Percentiles rank a stretch among this genome's conserved stretches.
phyloP scores from a whole-genome alignment of 2,888 invertebrate species.

The Eueremaeus valkanovi region DNA sequence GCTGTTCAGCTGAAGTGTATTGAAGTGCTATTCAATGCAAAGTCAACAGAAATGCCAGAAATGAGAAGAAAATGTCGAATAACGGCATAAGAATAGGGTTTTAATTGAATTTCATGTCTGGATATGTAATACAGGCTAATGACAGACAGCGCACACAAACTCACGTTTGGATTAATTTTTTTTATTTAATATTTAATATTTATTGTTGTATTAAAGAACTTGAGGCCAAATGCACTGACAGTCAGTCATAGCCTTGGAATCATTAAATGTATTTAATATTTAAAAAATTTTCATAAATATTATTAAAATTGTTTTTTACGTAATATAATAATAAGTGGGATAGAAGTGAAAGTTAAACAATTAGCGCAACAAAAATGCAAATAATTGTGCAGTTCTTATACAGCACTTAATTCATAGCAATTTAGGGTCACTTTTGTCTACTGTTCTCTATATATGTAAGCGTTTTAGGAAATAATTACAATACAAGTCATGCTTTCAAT shows the following conservation, averaged over 20 bases:
- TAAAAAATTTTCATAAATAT: neutral
- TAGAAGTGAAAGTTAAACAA: slow-evolving; percentile 27
- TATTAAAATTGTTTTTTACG: neutral
- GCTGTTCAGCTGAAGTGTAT: slow-evolving; percentile 41
- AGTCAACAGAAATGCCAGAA: neutral
- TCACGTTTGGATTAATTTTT: slow-evolving; percentile 3
- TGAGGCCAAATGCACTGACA: neutral
- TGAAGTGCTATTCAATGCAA: slow-evolving; percentile 39
- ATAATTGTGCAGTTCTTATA: neutral
- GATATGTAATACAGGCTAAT: slow-evolving; percentile 26
- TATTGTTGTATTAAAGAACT: no score
- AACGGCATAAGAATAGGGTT: slow-evolving; percentile 2
- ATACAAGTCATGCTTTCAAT: slow-evolving; percentile 22
- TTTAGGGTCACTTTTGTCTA: slow-evolving; percentile 15
- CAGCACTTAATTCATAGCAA: neutral
- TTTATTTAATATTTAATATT: neutral
- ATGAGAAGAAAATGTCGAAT: neutral
- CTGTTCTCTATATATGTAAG: neutral
- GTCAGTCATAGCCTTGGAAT: slow-evolving; percentile 12
- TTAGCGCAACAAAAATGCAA: neutral
- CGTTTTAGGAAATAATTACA: slow-evolving; percentile 2
- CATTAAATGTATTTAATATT: neutral
- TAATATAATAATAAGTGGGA: slow-evolving; percentile 13
- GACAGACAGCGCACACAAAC: slow-evolving; percentile 29
- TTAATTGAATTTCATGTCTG: neutral